Conservation (phyloP, 2,113 vertebrate species). For the Callopanchax toddi region DNA sequence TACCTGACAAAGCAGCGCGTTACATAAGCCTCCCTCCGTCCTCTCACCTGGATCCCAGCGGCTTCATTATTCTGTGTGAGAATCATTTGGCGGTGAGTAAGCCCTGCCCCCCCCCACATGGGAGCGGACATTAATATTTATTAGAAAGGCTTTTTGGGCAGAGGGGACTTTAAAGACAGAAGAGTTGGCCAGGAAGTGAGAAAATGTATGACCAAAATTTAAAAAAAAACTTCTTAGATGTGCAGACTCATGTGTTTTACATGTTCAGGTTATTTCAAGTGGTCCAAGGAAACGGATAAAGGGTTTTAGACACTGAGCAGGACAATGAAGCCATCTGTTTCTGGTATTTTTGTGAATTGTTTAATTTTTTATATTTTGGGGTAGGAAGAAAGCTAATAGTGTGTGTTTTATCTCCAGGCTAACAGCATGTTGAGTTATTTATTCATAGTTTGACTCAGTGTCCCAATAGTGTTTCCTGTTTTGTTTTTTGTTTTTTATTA, state of each 20-base stretch:
- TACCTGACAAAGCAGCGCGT: constrained; percentile 58
- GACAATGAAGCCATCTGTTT: constrained; percentile 67
- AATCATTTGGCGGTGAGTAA: constrained; percentile 73
- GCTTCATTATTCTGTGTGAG: constrained; percentile 76
- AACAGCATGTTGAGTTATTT: constrained; percentile 76
- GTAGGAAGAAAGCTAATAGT: constrained; percentile 40
- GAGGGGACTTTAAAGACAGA: constrained; percentile 11
- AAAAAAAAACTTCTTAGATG: background rate
- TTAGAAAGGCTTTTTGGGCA: constrained; percentile 43
- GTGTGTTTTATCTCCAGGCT: constrained; percentile 69
- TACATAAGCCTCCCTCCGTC: constrained; percentile 64
- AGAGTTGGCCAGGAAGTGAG: constrained; percentile 6
- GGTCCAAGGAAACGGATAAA: constrained; percentile 23
- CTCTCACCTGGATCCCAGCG: constrained; percentile 73
- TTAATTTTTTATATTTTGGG: constrained; percentile 16
- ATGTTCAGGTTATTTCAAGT: constrained; percentile 12
- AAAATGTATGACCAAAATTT: background rate
- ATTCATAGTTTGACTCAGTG: constrained; percentile 66
- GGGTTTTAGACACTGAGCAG: constrained; percentile 48
- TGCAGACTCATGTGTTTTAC: constrained; percentile 7
- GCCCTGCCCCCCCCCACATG: constrained; percentile 53
- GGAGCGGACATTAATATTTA: constrained; percentile 73
- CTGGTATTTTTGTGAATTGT: constrained; percentile 7
- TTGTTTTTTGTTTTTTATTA: constrained; percentile 52
- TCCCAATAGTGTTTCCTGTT: constrained; percentile 64